Evolutionary conservation across 2,797 vertebrate species (phyloP), one percentile per base, ranked within the genome.

Genomic region (Sandelia bainsii): DNA sequence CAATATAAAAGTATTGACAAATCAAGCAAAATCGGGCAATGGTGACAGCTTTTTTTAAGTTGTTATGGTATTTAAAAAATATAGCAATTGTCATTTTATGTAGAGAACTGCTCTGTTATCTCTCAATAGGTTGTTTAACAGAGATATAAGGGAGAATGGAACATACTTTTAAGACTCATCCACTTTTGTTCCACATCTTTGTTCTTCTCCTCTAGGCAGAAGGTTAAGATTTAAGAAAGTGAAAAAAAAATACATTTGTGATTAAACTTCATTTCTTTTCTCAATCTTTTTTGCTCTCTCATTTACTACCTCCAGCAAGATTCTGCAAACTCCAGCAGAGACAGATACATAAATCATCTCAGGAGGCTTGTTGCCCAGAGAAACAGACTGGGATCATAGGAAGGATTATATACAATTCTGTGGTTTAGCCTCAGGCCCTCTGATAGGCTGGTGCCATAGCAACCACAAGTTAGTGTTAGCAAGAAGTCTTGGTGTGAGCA

Each of bases 291-390:
- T 48, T 54, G 22, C 62, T 64, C 64, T n/a, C 69, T 71, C 29
- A 3, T 77, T 81, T 61, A 52, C 57, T 56, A 73, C 90, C 81
- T 87, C 64, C 62, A 89, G 89, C 69, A 52, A 82, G 44, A 77
- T 63, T 81, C 54, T 62, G 66, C 62, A 79, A 76, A 84, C 82
- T 89, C 75, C 32, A 32, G 37, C 66, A 78, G 68, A 85, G 82
- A 79, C 64, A 72, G 80, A 92, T 80, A 77, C 85, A 92, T 91
- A 88, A 88, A 88, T 87, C 84, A 85, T 86, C 77, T 85, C 73
- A 65, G 74, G 88, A 82, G 84, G 76, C 80, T 81, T 25, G 67
- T 87, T 87, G 86, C 90, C 81, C 80, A 82, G 76, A 89, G 84
- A 89, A 86, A 89, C 84, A 80, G 87, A 84, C 79, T 51, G 54